Evolutionary conservation across 2,113 vertebrate genomes (phyloP).

Genomic region (Variabilichromis moorii): DNA sequence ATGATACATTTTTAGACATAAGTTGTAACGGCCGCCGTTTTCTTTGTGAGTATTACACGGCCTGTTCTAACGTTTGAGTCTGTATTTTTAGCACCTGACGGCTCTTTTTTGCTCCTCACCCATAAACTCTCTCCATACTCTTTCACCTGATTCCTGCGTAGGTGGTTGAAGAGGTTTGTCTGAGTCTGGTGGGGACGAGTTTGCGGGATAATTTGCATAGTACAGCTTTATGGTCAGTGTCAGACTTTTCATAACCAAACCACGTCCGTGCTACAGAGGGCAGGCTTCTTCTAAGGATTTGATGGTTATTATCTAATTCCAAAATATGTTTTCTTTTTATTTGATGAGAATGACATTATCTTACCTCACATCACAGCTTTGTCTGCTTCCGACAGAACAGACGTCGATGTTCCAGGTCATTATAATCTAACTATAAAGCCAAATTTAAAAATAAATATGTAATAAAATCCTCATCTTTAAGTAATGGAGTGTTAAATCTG

Average conservation of each 20-base stretch:
- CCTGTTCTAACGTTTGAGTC: not conserved
- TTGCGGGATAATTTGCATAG: not conserved
- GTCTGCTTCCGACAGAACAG: accelerated
- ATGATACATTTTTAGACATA: not conserved
- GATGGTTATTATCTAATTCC: not conserved
- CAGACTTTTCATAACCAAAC: not conserved
- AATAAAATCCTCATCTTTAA: not conserved
- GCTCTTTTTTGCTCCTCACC: not conserved
- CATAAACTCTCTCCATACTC: not conserved
- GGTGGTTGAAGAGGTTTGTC: not conserved
- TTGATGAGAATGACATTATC: not conserved
- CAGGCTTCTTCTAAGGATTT: not conserved
- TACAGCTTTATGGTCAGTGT: not conserved
- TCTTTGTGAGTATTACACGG: not conserved
- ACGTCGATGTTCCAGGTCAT: accelerated
- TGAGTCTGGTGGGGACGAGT: not conserved
- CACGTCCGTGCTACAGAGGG: not conserved
- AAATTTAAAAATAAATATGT: not conserved
- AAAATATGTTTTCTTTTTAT: not conserved
- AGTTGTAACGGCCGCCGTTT: not conserved
- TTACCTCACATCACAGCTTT: not conserved
- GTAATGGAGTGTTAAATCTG: not conserved
- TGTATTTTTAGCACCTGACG: not conserved
- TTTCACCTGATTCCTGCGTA: accelerated
- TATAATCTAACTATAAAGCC: accelerated